phyloP scores from a whole-genome alignment of 2,888 invertebrate species.

The Acrobasis repandana region DNA sequence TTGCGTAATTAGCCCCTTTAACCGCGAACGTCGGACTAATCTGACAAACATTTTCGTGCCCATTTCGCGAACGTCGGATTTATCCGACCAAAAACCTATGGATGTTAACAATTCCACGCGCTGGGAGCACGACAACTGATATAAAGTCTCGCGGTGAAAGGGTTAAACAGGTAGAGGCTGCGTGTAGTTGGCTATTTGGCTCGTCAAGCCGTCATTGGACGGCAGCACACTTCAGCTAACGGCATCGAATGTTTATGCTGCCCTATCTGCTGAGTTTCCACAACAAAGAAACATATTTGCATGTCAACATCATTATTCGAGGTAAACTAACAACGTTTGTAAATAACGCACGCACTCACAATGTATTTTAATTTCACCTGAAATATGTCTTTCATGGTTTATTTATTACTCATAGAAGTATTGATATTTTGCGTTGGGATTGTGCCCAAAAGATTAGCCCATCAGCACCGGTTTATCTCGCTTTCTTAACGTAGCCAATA shows the following conservation, averaged over 20 bases:
- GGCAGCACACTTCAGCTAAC: constrained; percentile 54
- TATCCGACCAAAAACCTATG: too few species aligned
- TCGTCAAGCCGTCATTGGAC: constrained; percentile 50
- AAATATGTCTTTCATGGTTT: background rate
- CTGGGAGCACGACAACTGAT: too few species aligned
- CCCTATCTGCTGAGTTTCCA: constrained; percentile 33
- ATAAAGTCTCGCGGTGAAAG: too few species aligned
- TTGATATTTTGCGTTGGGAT: constrained; percentile 6
- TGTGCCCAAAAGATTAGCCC: constrained; percentile 5
- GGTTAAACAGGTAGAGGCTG: too few species aligned
- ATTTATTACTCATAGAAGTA: background rate
- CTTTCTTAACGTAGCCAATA: background rate
- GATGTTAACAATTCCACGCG: too few species aligned
- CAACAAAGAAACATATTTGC: constrained; percentile 51
- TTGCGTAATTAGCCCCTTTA: constrained; percentile 24
- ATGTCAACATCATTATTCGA: constrained; percentile 45
- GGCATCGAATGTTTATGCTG: constrained; percentile 51
- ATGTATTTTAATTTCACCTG: constrained; percentile 14
- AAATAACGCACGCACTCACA: constrained; percentile 16
- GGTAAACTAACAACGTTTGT: constrained; percentile 22
- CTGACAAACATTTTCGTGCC: too few species aligned
- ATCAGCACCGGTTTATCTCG: background rate
- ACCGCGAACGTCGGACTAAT: too few species aligned
- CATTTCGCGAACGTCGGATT: too few species aligned
- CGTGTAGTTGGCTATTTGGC: constrained; percentile 21